Conservation (phyloP, 2,797 vertebrate genomes). For the Loris lydekkerianus region DNA sequence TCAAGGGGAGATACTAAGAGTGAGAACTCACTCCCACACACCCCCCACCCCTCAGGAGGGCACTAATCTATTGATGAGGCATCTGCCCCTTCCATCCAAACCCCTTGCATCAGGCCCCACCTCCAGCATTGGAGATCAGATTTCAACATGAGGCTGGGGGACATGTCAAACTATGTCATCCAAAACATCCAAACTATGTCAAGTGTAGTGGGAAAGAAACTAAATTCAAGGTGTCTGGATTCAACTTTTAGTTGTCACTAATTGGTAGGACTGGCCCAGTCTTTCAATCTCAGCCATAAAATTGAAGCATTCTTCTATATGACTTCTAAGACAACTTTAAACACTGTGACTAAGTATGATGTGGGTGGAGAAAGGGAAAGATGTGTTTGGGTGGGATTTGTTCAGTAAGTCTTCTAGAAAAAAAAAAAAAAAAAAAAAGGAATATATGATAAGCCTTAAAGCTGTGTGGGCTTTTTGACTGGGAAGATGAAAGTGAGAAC, state of each 20-base stretch:
- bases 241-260: constrained; percentile 22
- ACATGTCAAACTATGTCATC: not conserved
- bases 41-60: not conserved
- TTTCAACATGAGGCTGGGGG: not conserved
- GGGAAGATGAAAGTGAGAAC: not conserved
- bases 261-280: not conserved
- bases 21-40: not conserved
- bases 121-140: not conserved
- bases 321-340: constrained; percentile 54
- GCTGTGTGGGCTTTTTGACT: not conserved
- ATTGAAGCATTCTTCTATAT: not conserved
- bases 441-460: constrained; percentile 44
- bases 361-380: constrained; percentile 27
- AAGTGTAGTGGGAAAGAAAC: not conserved
- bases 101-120: not conserved
- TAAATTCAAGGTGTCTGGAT: not conserved
- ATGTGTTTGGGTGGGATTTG: not conserved
- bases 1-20: not conserved
- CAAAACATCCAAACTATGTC: not conserved
- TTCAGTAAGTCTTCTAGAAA: not conserved
- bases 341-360: not conserved
- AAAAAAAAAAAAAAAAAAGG: not conserved
- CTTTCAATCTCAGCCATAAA: constrained; percentile 5
- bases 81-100: not conserved
- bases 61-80: not conserved